Evolutionary conservation across 2,888 invertebrate genomes (phyloP).

Genomic region (Villa cingulata): DNA sequence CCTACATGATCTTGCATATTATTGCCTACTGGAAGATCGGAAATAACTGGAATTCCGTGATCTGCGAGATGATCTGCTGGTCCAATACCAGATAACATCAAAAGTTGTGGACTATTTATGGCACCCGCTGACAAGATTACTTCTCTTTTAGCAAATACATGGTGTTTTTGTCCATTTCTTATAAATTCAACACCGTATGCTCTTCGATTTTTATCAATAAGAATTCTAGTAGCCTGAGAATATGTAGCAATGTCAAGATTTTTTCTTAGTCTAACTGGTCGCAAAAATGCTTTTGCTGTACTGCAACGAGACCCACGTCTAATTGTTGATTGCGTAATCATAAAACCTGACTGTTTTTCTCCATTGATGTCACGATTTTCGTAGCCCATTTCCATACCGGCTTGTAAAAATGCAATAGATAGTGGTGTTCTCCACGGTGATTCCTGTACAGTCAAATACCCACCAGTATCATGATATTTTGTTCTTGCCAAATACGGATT

Average conservation of each 20-base stretch:
- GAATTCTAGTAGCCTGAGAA: constrained; percentile 58
- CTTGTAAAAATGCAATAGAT: constrained; percentile 69
- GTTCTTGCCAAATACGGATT: constrained; percentile 67
- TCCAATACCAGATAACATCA: constrained; percentile 85
- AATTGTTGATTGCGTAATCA: constrained; percentile 74
- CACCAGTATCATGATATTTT: constrained; percentile 62
- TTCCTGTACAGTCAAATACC: constrained; percentile 72
- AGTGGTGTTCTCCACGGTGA: constrained; percentile 71
- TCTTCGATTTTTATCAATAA: constrained; percentile 55
- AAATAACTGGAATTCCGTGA: constrained; percentile 57
- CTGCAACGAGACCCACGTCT: constrained; percentile 74
- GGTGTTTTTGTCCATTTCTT: constrained; percentile 48
- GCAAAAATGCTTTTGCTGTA: constrained; percentile 74
- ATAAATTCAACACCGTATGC: constrained; percentile 65
- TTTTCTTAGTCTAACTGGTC: constrained; percentile 60
- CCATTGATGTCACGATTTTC: constrained; percentile 70
- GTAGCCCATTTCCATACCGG: constrained; percentile 70
- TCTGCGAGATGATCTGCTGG: constrained; percentile 60
- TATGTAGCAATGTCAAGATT: constrained; percentile 70
- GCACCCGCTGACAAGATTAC: constrained; percentile 79
- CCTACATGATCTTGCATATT: constrained; percentile 84
- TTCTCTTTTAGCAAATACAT: constrained; percentile 61
- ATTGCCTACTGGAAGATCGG: constrained; percentile 64
- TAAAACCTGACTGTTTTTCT: constrained; percentile 70
- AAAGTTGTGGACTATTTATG: constrained; percentile 73